Base-by-base conservation (phyloP, 2,113 vertebrate genomes). In the Erinaceus europaeus region DNA sequence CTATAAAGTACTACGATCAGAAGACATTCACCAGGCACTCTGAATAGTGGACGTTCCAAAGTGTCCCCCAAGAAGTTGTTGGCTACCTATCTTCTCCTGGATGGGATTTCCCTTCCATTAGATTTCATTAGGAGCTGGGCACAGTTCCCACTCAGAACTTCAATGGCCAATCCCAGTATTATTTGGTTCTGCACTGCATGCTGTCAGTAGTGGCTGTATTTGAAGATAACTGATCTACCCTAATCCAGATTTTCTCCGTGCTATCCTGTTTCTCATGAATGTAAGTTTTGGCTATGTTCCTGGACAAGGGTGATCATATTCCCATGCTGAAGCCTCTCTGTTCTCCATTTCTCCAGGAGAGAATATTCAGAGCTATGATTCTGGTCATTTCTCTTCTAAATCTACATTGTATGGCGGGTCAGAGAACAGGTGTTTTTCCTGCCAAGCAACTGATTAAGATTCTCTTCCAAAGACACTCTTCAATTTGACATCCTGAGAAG, bases 1-100 rank as follows among this genome's bases (percentile, higher is more conserved):
- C 89, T 99, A 98, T 95, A 99, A 99, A 98, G 98, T 99, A 90
- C 97, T 99, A 94, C 96, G 95, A 90, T 98, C 98, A 0, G 98
- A 98, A 96, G 98, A 99, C 93, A 97, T 98, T 94, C 98, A 98
- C 90, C 91, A 96, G 40, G 95, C 97, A 93, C 96, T 97, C 82
- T 97, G 95, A 97, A 87, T 48, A 27, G 3, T 36, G 38, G 77
- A 10, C 9, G 46, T 21, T 78, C 74, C 6, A 59, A 38, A 71
- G 14, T 78, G 14, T 78, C 27, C 59, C 34, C 38, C 20, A 21
- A 65, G 62, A 65, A 72, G 69, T 42, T 75, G 4, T 79, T 77
- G 78, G 53, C 69, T 84, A 86, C 71, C 59, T 86, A 64, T 61
- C 82, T 93, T 65, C 34, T 90, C 29, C 27, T 53, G 15, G 21